Evolutionary conservation across 2,113 vertebrate species (phyloP).

Genomic region (Phrynosoma blainvillii): DNA sequence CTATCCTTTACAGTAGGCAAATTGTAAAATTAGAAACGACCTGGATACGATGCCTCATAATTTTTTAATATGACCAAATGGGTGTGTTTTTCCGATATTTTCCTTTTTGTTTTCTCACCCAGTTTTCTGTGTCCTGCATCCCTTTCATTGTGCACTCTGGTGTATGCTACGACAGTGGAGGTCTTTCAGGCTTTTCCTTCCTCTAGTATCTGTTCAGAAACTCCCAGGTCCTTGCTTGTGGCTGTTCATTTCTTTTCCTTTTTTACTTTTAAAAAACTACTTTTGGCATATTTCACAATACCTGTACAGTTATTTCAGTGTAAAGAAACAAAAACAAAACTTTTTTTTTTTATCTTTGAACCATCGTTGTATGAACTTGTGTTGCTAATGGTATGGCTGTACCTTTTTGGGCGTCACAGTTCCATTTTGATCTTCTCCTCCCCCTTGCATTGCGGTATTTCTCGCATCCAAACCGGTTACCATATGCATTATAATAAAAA

Average conservation of each 20-base stretch:
- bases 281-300: constrained; percentile 47
- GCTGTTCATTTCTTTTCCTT: constrained; percentile 18
- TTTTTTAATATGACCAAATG: constrained; percentile 61
- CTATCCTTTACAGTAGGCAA: constrained; percentile 44
- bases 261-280: constrained; percentile 39
- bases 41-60: constrained; percentile 53
- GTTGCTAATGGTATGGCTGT: constrained; percentile 58
- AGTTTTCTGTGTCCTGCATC: constrained; percentile 51
- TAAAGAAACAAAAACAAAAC: constrained; percentile 27
- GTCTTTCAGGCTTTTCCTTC: constrained; percentile 46
- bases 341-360: constrained; percentile 55
- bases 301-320: constrained; percentile 62
- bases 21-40: constrained; percentile 51
- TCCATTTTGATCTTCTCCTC: constrained; percentile 18
- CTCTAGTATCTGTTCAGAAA: too few relatives aligned
- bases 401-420: constrained; percentile 44
- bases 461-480: constrained; percentile 26
- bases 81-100: constrained; percentile 50
- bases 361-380: constrained; percentile 59
- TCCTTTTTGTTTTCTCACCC: neutral
- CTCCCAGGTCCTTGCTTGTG: constrained; percentile 45
- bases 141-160: constrained; percentile 53
- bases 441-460: constrained; percentile 35
- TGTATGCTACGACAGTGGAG: constrained; percentile 49
- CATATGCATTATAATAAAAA: constrained; percentile 64